Percentiles rank a stretch among this genome's conserved stretches.
phyloP scores from a whole-genome alignment of 2,113 vertebrate species.

The Anser brachyrhynchus region DNA sequence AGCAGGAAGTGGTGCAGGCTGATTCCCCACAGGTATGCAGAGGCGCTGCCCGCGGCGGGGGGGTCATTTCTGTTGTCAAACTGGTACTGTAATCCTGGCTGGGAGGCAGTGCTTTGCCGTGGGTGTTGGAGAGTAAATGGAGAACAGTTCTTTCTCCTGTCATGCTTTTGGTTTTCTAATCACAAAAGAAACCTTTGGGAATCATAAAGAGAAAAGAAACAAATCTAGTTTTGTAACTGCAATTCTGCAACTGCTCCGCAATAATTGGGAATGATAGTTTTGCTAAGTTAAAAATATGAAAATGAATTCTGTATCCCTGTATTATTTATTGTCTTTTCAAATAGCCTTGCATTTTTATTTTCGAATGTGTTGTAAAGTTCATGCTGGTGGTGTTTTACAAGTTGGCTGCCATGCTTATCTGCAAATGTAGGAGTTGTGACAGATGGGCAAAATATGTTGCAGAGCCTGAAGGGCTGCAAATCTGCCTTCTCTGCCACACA shows the following conservation, averaged over 20 bases:
- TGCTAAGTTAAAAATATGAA: neutral
- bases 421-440: neutral
- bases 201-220: neutral
- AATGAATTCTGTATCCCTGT: neutral
- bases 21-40: rapidly evolving
- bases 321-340: neutral
- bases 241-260: neutral
- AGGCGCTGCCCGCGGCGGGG: neutral
- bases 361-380: neutral
- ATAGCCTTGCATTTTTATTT: neutral
- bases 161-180: neutral
- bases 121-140: neutral
- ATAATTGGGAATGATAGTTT: neutral
- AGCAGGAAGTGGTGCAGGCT: neutral
- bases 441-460: neutral
- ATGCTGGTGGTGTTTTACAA: neutral
- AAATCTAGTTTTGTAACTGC: neutral
- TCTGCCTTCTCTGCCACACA: neutral
- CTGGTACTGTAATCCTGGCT: neutral
- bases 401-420: neutral
- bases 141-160: neutral
- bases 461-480: neutral
- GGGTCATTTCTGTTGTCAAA: neutral
- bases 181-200: neutral
- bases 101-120: neutral